Base-by-base conservation (phyloP, 2,797 vertebrate species). In the Phoebastria nigripes region DNA sequence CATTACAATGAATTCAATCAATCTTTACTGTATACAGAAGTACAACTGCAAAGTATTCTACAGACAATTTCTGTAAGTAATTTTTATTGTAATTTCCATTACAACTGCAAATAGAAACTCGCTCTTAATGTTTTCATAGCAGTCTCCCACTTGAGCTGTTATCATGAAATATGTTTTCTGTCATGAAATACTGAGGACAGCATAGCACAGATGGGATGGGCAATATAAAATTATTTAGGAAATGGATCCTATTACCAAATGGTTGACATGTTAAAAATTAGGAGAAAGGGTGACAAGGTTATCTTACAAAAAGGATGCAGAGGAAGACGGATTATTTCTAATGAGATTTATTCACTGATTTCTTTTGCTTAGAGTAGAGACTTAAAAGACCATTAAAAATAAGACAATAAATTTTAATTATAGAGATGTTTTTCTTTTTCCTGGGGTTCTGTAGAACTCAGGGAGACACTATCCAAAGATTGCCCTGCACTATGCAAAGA, bases 1-100 rank as follows among this genome's bases (percentile, higher is more conserved):
- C 90, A 82, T 82, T 77, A 63, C 77, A 77, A 31, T 56, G 13
- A 89, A 90, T 82, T 73, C 70, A 89, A 82, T 94, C 90, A 52
- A 56, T 92, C 78, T 66, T 72, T 59, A 10, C 56, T 70, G 56
- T 67, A 35, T 61, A 82, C 9, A 71, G 71, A 88, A 95, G 42
- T 70, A 66, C 39, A 84, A 92, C 49, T 80, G 77, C 63, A 51
- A 92, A 90, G 51, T n/a, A 44, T 79, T 90, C 77, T 70, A 63
- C 65, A 73, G 87, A 71, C 90, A 94, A 84, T 84, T 72, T 87
- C 77, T 79, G 13, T 71, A 59, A 92, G 84, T 49, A 84, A 67
- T 94, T 96, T 94, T 96, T 89, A 89, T 88, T 86, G 88, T 46
- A 13, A 84, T 94, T 93, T 89, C 79, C 85, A 81, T 74, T 86